Conservation (phyloP, 2,113 vertebrate species). For the Cyphomyrus discorhynchus region DNA sequence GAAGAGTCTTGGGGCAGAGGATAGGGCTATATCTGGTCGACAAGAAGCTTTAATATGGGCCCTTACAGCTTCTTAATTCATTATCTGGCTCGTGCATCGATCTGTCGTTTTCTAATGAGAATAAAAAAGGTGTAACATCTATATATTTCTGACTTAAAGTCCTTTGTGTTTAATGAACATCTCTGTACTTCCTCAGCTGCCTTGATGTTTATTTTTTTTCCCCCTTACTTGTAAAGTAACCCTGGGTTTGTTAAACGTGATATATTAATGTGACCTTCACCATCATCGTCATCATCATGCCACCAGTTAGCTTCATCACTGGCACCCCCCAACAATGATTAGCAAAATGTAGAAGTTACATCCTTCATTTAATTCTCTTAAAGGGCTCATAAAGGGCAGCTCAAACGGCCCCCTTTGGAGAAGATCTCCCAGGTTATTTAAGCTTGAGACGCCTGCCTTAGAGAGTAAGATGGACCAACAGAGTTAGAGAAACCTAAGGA, state of each 20-base stretch:
- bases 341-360: not conserved
- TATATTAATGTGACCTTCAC: not conserved
- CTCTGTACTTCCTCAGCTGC: not conserved
- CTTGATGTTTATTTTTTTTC: not conserved
- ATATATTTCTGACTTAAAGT: not conserved
- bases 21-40: not conserved
- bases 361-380: not conserved
- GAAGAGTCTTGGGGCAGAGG: not conserved
- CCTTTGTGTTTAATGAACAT: not conserved
- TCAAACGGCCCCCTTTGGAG: not conserved
- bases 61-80: not conserved
- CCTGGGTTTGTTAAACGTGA: not conserved
- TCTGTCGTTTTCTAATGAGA: not conserved
- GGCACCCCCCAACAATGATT: not conserved
- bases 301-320: not conserved
- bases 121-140: not conserved
- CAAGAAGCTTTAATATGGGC: not conserved
- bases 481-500: not conserved
- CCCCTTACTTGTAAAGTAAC: not conserved
- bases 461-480: not conserved
- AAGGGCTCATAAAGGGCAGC: too few species aligned
- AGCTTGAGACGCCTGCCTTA: not conserved
- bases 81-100: not conserved
- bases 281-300: not conserved
- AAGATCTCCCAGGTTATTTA: not conserved